Evolutionary conservation across 2,888 invertebrate genomes (phyloP), one percentile per base, ranked within the genome.

Genomic region (Pyralis farinalis): DNA sequence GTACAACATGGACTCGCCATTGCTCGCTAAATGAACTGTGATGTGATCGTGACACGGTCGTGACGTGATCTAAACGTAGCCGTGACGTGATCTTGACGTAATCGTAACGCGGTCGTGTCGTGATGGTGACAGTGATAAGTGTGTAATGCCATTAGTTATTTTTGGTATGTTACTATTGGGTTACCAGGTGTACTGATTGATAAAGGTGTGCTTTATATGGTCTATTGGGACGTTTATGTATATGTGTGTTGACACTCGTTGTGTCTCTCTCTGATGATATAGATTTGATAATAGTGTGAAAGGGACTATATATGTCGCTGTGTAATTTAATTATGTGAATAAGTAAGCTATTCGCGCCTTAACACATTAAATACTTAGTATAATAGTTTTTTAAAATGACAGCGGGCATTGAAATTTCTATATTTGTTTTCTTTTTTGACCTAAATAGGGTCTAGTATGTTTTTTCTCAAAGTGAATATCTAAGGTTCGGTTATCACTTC

Each of bases 1-100:
- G 47, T 87, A 80, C 53, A 81, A 79, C 35, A 63, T 83, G 65
- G 46, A 67, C 48, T 64, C 80, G 8, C 76, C 79, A 25, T 47
- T 84, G 12, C 40, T 43, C 16, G 40, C 48, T 51, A 52, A 57
- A 52, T 62, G 53, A 67, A 47, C 31, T 21, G 12, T 34, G 12
- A 39, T 20, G 21, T 21, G 4, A 25, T 7, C 7, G n/a, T 25
- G 25, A 25, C 25, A 7, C 7, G 25, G 7, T 25, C 25, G 25
- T 7, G 7, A 25, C 25, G 25, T 7, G 25, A 7, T 25, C 25
- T 3, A 3, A 4, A 16, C 2, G 16, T 16, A 4, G 4, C 4
- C 16, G 12, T 34, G 10, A 39, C 20, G 25, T 7, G 8, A 7
- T n/a, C n/a, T 1, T 25, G 25, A 25, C 25, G 25, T 25, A 7